Base-by-base conservation (phyloP, 2,797 vertebrate species). In the Urocyon cinereoargenteus region DNA sequence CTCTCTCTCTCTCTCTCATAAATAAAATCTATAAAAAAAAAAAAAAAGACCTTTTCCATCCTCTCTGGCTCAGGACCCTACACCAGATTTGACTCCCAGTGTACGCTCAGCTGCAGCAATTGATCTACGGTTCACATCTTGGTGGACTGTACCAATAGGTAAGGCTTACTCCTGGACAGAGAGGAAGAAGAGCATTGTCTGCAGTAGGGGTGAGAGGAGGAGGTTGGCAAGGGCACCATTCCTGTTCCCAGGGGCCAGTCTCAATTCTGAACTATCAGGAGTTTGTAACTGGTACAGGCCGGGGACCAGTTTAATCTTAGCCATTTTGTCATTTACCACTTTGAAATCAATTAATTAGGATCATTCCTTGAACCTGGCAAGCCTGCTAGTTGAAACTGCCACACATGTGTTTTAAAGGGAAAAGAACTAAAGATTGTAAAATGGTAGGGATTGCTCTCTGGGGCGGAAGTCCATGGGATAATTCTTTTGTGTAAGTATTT, bases 291-390 rank as follows among this genome's bases (percentile, higher is more conserved):
- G 49, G 8, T 40, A 45, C 59, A 12, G 13, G 7, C 0, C 18
- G 5, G 3, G 26, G 5, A 57, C 16, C 21, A 75, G 28, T 66
- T 34, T 78, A 31, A 59, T 78, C 85, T 92, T 91, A 88, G 57
- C 53, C 22, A 57, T 36, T 13, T 57, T 2, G 19, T 22, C 45
- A 77, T 49, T 73, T 79, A 62, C 45, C 68, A 57, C 70, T 89
- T 93, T 84, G 26, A 96, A 91, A 84, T 61, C 84, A 73, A 15
- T 79, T 21, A 78, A 87, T 73, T 14, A 64, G 15, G 34, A 14
- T 78, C 59, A 82, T 40, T n/a, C 45, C 31, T 86, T 86, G 62
- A 83, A 57, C 12, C 36, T 91, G 26, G 40, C 93, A 64, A 72
- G 22, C 34, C 66, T 91, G 36, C 2, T 34, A 45, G 57, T 86